phyloP scores from a whole-genome alignment of 2,888 invertebrate species.

The Andrena trimmerana region DNA sequence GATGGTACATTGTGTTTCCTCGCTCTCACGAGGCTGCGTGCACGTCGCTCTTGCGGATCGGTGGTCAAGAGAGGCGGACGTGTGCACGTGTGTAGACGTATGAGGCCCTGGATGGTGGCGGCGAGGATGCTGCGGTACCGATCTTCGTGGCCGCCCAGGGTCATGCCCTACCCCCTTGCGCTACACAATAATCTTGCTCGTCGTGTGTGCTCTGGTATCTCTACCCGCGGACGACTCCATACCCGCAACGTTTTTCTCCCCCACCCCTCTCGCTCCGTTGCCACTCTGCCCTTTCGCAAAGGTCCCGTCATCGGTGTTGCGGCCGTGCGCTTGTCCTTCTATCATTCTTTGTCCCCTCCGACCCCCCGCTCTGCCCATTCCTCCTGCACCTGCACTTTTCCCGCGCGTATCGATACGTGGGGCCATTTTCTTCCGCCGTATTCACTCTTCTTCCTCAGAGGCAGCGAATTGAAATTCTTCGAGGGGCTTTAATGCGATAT shows the following conservation, averaged over 20 bases:
- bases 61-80: conserved; percentile 46
- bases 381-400: conserved; percentile 11
- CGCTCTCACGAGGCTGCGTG: conserved; percentile 55
- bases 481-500: too few species aligned
- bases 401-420: not conserved
- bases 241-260: conserved; percentile 49
- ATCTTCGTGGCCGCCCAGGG: conserved; percentile 82
- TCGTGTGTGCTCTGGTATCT: conserved; percentile 77
- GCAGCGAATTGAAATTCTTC: not conserved
- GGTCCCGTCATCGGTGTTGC: conserved; percentile 65
- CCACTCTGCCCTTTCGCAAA: conserved; percentile 55
- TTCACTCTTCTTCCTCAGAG: not conserved
- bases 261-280: conserved; percentile 12
- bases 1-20: conserved; percentile 80
- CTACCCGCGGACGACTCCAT: conserved; percentile 67
- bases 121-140: conserved; percentile 70
- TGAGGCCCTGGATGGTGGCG: conserved; percentile 57
- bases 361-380: not conserved
- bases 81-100: conserved; percentile 60
- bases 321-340: conserved; percentile 53
- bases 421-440: not conserved
- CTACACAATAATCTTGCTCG: conserved; percentile 80
- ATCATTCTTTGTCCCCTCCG: conserved; percentile 39
- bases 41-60: conserved; percentile 53
- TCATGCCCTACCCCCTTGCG: conserved; percentile 83